These are phyloP conservation scores for Myrmecobius fasciatus DNA, from an alignment of 2,113 vertebrate species.

Conservation along the genomic window DNA sequence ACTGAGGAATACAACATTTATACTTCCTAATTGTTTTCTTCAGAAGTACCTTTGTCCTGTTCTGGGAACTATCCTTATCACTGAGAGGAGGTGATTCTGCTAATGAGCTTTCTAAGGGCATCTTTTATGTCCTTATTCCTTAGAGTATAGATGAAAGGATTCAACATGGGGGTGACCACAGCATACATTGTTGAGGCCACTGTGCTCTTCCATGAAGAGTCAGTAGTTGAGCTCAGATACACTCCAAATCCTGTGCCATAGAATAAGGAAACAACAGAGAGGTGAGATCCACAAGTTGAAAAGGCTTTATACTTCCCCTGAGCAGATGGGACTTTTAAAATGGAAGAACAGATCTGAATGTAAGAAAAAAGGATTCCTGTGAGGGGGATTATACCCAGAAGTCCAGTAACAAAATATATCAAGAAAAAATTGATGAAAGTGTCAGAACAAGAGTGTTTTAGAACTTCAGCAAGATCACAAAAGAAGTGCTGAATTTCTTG, in stretches of 20 bases:
- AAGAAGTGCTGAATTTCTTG: conserved; percentile 53
- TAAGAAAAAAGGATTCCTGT: not conserved
- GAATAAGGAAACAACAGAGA: conserved; percentile 63
- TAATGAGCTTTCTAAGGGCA: conserved; percentile 53
- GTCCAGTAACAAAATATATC: not conserved
- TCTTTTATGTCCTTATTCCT: conserved; percentile 64
- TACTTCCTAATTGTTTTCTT: not conserved
- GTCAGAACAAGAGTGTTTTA: conserved; percentile 15
- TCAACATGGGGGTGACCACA: conserved; percentile 57
- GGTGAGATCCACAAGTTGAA: conserved; percentile 52
- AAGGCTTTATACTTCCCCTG: not conserved
- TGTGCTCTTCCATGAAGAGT: conserved; percentile 43
- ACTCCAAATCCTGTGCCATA: conserved; percentile 57
- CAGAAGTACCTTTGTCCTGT: not conserved
- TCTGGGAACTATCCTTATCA: not conserved
- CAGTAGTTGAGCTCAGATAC: conserved; percentile 47
- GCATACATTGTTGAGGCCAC: conserved; percentile 55
- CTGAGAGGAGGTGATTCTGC: not conserved
- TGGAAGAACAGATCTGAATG: not conserved
- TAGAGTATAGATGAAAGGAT: conserved; percentile 70
- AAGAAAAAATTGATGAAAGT: not conserved
- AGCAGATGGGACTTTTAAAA: not conserved
- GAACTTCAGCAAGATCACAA: conserved; percentile 4
- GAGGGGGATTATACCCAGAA: not conserved
- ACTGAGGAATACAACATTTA: not conserved